Base-by-base conservation (phyloP, 2,113 vertebrate genomes). In the Epinephelus cyanopodus region DNA sequence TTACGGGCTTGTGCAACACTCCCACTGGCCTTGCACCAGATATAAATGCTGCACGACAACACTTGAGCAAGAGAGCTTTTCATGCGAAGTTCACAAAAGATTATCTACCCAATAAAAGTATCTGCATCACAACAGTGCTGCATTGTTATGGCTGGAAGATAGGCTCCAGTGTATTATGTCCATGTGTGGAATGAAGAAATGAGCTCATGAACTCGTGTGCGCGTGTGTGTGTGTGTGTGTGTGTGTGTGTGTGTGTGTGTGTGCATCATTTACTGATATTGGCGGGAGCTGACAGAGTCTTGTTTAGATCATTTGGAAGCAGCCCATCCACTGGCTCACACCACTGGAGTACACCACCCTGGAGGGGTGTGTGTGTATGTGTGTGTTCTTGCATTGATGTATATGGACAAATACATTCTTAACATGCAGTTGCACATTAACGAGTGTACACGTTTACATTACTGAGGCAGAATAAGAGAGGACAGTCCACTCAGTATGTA, bases 231-330 rank as follows among this genome's bases (percentile, higher is more conserved):
- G 6, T 33, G 33, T 33, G 33, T 33, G 33, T 33, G 33, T 37
- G 6, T 37, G 33, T 37, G 33, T 84, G 68, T 23, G 54, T 69
- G 8, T 47, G 4, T 79, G 48, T 21, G 56, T 21, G 47, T 53
- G 48, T 21, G 63, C 37, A 21, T 68, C 2, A 48, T 47, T 82
- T 45, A 18, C 11, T 65, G 72, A 83, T 77, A 82, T 42, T 83
- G 81, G 52, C 39, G 76, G 77, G 86, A 85, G 81, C 52, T 33
- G 63, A 74, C 52, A 58, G 15, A 45, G 39, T 47, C 48, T 74
- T 87, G 89, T 89, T 90, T 78, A 74, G 83, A 86, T 90, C 39
- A 90, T 89, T 56, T 89, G 62, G 73, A 85, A 82, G 62, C 53
- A 79, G 73, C 69, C 53, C 64, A 53, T 88, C 50, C 52, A 66